Percentiles rank a stretch among this genome's conserved stretches.
phyloP scores from a whole-genome alignment of 2,797 vertebrate species.

The Lepilemur ruficaudatus region DNA sequence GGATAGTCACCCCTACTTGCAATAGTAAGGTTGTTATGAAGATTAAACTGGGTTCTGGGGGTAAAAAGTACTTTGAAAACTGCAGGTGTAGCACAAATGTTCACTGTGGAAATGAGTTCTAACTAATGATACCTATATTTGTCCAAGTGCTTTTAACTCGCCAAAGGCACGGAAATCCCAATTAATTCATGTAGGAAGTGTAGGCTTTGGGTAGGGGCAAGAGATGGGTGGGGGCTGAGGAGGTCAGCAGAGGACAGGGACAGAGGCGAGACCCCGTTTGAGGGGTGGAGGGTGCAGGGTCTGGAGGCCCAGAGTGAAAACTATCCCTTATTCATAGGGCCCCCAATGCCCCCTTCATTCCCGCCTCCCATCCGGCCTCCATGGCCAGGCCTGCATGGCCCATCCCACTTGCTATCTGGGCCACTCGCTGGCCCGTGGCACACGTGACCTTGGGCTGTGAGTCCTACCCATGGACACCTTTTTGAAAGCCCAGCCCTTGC shows the following conservation, averaged over 20 bases:
- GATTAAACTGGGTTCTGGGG: neutral
- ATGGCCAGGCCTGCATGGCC: neutral
- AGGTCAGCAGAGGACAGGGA: neutral
- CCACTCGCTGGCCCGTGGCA: neutral
- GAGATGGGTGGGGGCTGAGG: neutral
- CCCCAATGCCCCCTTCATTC: neutral
- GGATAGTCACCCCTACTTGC: neutral
- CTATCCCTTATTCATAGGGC: neutral
- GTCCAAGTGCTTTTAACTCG: neutral
- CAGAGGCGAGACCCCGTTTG: fast-evolving
- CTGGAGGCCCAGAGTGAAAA: neutral
- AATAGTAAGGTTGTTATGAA: neutral
- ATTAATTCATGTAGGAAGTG: neutral
- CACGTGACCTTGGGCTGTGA: neutral
- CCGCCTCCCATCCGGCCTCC: too few relatives aligned
- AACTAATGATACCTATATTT: neutral
- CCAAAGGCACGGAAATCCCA: neutral
- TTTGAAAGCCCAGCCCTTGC: neutral
- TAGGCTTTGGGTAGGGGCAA: neutral
- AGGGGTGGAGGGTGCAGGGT: neutral
- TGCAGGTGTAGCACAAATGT: neutral
- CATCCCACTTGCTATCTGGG: neutral
- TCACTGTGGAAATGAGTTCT: neutral
- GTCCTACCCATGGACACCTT: neutral
- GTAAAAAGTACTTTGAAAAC: neutral